Conservation (phyloP, 2,113 vertebrate species). For the Tapirus terrestris region DNA sequence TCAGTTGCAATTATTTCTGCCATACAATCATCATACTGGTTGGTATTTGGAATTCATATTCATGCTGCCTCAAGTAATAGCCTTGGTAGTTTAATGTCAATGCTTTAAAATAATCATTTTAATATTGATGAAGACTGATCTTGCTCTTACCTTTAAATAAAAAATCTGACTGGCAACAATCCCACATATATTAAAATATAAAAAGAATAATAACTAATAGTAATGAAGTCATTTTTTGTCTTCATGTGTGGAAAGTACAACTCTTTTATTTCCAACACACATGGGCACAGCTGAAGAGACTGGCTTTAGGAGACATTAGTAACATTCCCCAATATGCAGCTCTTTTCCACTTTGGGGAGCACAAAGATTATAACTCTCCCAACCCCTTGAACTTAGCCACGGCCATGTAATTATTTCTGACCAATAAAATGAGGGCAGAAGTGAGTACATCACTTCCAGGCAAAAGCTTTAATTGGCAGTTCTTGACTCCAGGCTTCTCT, state of each 20-base stretch:
- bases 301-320: not conserved
- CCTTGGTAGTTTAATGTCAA: slow-evolving; percentile 43
- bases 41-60: slow-evolving; percentile 41
- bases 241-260: slow-evolving; percentile 25
- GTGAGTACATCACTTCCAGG: not conserved
- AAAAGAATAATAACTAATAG: not conserved
- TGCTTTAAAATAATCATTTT: slow-evolving; percentile 56
- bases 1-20: slow-evolving; percentile 22
- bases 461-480: not conserved
- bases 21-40: not conserved
- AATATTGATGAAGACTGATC: slow-evolving; percentile 39
- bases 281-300: not conserved
- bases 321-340: not conserved
- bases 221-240: slow-evolving; percentile 26
- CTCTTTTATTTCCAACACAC: slow-evolving; percentile 7
- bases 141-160: slow-evolving; percentile 56
- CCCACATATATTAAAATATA: slow-evolving; percentile 12
- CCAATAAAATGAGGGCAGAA: slow-evolving; percentile 17
- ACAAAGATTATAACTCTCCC: not conserved
- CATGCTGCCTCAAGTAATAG: slow-evolving; percentile 16
- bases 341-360: not conserved
- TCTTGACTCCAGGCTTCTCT: not conserved
- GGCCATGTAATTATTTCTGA: slow-evolving; percentile 27
- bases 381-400: not conserved
- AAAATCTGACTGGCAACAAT: slow-evolving; percentile 48